A percentile compares a stretch with the other conserved stretches of the same genome.
Evolutionary conservation across 2,797 vertebrate genomes (phyloP).

Genomic region (Columba guinea): DNA sequence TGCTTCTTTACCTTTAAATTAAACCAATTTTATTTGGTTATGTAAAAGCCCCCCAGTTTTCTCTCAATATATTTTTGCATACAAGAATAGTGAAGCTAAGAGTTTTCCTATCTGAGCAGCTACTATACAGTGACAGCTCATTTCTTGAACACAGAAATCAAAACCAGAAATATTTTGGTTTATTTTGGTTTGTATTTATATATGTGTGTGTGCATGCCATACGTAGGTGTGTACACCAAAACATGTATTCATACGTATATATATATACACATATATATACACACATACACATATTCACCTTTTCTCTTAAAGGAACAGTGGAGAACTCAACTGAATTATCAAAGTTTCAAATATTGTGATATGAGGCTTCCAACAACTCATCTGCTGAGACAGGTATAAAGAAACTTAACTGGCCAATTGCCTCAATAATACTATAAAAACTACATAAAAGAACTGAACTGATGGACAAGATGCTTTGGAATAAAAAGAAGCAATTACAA

Average conservation of each 20-base stretch:
- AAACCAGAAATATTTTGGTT: neutral
- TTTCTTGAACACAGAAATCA: neutral
- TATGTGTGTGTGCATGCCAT: accelerated
- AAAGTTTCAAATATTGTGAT: neutral
- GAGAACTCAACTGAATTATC: conserved; percentile 7
- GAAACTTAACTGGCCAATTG: neutral
- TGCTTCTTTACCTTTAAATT: neutral
- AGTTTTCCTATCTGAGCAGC: neutral
- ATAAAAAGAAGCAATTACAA: neutral
- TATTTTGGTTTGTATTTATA: neutral
- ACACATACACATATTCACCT: neutral
- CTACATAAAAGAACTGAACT: conserved; percentile 29
- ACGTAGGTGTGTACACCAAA: neutral
- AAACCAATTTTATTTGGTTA: accelerated
- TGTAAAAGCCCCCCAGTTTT: neutral
- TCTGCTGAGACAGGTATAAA: neutral
- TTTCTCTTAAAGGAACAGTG: neutral
- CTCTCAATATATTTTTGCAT: neutral
- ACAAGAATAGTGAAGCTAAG: neutral
- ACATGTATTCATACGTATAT: accelerated
- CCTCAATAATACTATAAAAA: conserved; percentile 19
- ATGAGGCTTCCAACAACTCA: neutral
- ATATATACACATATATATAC: no score
- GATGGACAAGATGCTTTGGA: neutral
- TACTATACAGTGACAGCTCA: neutral